Evolutionary conservation across 2,797 vertebrate species (phyloP).

Genomic region (Acomys russatus): DNA sequence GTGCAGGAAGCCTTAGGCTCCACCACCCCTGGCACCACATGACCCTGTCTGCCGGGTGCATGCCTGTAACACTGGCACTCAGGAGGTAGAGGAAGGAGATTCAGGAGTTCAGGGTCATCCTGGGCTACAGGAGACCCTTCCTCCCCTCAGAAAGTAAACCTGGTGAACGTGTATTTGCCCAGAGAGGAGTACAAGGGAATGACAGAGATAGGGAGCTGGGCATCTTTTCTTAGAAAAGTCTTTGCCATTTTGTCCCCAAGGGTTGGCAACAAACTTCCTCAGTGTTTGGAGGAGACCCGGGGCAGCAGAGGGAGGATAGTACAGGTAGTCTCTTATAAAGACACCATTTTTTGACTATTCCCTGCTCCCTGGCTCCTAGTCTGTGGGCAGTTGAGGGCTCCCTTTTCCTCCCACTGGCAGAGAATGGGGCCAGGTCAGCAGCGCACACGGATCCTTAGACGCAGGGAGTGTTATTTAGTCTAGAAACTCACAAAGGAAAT

Average conservation of each 20-base stretch:
- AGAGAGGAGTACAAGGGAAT: background rate
- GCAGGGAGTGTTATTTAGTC: constrained; percentile 89
- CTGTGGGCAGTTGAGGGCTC: background rate
- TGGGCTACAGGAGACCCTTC: background rate
- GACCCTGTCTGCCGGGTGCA: background rate
- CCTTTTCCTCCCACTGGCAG: background rate
- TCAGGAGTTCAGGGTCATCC: background rate
- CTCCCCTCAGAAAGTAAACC: background rate
- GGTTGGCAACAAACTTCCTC: background rate
- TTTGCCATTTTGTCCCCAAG: background rate
- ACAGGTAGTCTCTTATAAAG: too few relatives aligned
- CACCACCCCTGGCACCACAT: too few relatives aligned
- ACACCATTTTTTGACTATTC: background rate
- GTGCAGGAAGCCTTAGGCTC: background rate
- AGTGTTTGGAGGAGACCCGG: fast-evolving
- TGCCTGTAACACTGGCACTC: background rate
- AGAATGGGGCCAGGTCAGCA: constrained; percentile 75
- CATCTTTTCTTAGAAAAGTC: constrained; percentile 4
- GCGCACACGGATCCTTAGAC: constrained; percentile 79
- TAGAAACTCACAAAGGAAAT: constrained; percentile 88
- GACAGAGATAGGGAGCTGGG: background rate
- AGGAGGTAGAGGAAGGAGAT: background rate
- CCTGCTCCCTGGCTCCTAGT: background rate
- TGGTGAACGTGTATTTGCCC: background rate
- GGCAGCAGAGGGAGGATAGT: background rate